A percentile compares a stretch with the other conserved stretches of the same genome.
phyloP scores from a whole-genome alignment of 2,113 vertebrate species.

The Pangasianodon gigas region DNA sequence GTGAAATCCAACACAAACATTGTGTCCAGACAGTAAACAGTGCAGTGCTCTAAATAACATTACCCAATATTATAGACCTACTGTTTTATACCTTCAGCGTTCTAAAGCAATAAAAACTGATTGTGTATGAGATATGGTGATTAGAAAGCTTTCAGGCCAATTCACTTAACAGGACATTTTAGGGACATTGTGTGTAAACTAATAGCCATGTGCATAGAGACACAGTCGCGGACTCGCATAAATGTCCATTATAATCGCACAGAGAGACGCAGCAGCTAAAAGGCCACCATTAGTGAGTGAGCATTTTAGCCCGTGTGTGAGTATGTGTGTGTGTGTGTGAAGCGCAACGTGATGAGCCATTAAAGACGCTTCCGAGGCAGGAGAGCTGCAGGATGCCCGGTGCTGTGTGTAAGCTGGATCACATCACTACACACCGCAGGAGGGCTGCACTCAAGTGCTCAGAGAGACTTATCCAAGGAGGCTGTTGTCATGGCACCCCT shows the following conservation, averaged over 20 bases:
- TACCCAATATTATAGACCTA: background rate
- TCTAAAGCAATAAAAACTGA: background rate
- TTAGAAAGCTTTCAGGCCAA: conserved; percentile 30
- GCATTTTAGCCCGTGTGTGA: conserved; percentile 32
- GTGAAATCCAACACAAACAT: background rate
- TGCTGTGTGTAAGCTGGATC: conserved; percentile 28
- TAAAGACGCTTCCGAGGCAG: conserved; percentile 54
- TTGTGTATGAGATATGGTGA: background rate
- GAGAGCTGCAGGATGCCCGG: conserved; percentile 44
- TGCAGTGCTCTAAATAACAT: conserved; percentile 12
- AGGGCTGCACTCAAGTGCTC: conserved; percentile 20
- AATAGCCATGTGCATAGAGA: background rate
- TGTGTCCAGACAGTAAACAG: background rate
- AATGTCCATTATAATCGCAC: conserved; percentile 40
- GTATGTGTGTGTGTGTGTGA: conserved; percentile 69
- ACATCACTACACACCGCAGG: background rate
- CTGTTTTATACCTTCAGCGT: background rate
- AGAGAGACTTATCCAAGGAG: conserved; percentile 38
- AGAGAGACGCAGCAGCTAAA: conserved; percentile 32
- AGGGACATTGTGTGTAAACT: background rate
- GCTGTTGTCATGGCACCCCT: conserved; percentile 45
- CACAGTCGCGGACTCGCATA: conserved; percentile 4
- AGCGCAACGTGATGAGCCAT: conserved; percentile 58
- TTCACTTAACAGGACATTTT: background rate
- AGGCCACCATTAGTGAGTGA: conserved; percentile 49